Evolutionary conservation across 2,797 vertebrate species (phyloP), one percentile per base, ranked within the genome.

Genomic region (Rallus crepitans): DNA sequence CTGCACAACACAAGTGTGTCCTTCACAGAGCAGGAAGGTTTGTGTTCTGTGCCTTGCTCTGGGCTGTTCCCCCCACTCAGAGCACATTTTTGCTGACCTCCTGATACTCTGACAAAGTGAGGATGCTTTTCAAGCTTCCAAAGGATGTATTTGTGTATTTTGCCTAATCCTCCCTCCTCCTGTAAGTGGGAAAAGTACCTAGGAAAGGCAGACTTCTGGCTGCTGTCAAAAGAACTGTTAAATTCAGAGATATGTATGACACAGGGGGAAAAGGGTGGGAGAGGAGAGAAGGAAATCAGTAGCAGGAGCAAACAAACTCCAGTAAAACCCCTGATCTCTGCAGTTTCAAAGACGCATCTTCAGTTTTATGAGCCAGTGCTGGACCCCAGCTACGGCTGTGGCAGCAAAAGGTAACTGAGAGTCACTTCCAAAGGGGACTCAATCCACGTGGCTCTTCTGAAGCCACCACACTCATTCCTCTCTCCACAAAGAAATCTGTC

Each of bases 401-500:
- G 93, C 82, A 96, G 87, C 66, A 78, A 19, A 77, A 63, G 82
- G 14, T 17, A 72, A 57, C 66, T 37, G 65, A 24, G n/a, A 78
- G 78, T 89, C 76, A 45, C 81, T 76, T 83, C 93, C 82, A 35
- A 15, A 8, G 9, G 75, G 61, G 89, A 89, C 45, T 27, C 21
- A 71, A 68, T 89, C 91, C 91, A 68, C 72, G 39, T n/a, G 31
- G 57, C 45, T 89, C 92, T 80, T 86, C 12, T 90, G 33, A 96
- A 97, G 89, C 37, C 59, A 69, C 61, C 42, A 21, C 61, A 27
- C 77, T 92, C 61, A 63, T n/a, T 82, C 75, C 66, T 71, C 71
- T 77, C 71, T 75, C 50, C 85, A 76, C 61, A 83, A 90, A 88
- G 59, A 68, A 81, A 53, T 11, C 56, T 70, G 47, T 35, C 57